A percentile compares a stretch with the other conserved stretches of the same genome.
Conservation (phyloP, 2,888 invertebrate species). For the Pammene aurita region DNA sequence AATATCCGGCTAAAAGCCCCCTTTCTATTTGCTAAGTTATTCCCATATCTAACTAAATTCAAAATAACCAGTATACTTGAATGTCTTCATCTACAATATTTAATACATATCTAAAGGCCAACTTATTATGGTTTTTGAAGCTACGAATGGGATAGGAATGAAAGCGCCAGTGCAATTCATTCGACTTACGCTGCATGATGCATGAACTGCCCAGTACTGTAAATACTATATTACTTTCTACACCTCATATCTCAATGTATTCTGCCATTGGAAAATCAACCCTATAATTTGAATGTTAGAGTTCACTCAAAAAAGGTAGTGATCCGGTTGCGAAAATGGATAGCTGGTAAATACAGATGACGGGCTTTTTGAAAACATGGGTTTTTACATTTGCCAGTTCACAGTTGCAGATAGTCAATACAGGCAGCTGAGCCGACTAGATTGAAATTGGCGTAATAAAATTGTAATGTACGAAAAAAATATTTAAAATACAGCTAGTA, state of each 20-base stretch:
- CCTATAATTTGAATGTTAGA: not conserved
- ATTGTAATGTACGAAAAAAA: not conserved
- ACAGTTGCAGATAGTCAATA: conserved; percentile 8
- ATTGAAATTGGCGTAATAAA: not conserved
- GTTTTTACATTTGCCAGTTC: conserved; percentile 27
- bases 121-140: not conserved
- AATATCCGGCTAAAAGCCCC: conserved; percentile 57
- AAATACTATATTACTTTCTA: conserved; percentile 18
- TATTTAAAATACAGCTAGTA: too few species aligned
- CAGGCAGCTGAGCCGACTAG: conserved; percentile 8
- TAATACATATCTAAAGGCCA: not conserved
- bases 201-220: conserved; percentile 44
- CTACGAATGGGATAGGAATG: not conserved
- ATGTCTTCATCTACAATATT: too few species aligned
- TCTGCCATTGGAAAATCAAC: not conserved
- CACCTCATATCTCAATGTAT: not conserved
- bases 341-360: conserved; percentile 25
- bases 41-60: not conserved
- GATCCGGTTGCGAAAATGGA: not conserved
- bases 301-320: not conserved
- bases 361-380: conserved; percentile 28
- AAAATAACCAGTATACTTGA: not conserved
- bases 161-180: conserved; percentile 52
- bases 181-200: conserved; percentile 55
- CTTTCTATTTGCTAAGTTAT: conserved; percentile 62